phyloP scores from a whole-genome alignment of 2,113 vertebrate genomes.

The Gallinago paraguaiae region DNA sequence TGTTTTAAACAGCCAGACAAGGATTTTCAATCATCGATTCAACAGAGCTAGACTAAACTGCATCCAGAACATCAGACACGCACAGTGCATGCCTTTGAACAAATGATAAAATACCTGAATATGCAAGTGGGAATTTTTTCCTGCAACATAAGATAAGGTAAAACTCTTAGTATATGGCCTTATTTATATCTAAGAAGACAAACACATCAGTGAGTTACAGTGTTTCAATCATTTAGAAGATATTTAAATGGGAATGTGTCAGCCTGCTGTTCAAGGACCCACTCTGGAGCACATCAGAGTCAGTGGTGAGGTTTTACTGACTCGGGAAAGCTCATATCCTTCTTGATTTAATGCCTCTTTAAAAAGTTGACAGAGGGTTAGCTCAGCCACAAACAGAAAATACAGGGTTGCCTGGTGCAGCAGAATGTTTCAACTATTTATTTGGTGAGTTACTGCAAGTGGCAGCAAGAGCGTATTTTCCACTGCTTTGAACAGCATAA shows the following conservation, averaged over 20 bases:
- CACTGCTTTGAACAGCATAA: background rate
- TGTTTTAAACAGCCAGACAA: background rate
- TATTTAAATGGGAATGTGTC: background rate
- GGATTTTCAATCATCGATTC: background rate
- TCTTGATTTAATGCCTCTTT: background rate
- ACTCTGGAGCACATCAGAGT: background rate
- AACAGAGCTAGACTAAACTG: background rate
- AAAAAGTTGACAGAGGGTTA: background rate
- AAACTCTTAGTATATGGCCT: background rate
- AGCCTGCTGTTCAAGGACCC: background rate
- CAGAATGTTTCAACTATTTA: background rate
- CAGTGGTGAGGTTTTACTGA: background rate
- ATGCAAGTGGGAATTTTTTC: background rate
- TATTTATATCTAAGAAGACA: background rate
- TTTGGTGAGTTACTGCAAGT: background rate
- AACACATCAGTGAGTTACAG: background rate
- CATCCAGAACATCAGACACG: background rate
- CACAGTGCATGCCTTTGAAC: background rate
- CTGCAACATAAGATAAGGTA: background rate
- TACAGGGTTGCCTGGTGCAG: background rate
- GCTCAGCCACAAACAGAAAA: background rate
- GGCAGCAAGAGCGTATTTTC: background rate
- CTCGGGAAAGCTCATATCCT: background rate
- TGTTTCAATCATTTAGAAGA: background rate
- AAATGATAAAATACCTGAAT: background rate